These are phyloP conservation scores for Parnassius orleans DNA, from an alignment of 2,888 invertebrate genomes.

Conservation along the genomic window DNA sequence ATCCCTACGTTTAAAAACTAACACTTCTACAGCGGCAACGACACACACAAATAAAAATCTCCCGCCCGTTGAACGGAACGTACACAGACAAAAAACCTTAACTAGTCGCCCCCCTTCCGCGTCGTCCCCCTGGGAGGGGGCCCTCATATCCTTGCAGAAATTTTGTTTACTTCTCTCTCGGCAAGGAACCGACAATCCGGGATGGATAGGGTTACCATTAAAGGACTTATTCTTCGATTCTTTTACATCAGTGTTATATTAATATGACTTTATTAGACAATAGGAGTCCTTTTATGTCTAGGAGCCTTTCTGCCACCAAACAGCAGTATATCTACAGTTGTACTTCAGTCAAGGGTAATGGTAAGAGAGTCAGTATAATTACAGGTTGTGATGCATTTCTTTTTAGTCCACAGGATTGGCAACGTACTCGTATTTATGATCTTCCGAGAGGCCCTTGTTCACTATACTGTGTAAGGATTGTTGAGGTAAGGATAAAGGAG, in stretches of 20 bases:
- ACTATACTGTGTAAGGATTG: too few species aligned
- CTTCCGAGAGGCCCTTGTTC: too few species aligned
- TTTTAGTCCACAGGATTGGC: too few species aligned
- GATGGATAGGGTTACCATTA: conserved; percentile 35
- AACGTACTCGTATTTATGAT: too few species aligned
- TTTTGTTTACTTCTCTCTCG: conserved; percentile 78
- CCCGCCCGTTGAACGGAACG: conserved; percentile 38
- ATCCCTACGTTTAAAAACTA: conserved; percentile 29
- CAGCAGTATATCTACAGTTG: too few species aligned
- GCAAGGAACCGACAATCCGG: conserved; percentile 66
- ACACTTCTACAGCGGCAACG: conserved; percentile 25
- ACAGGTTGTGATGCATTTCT: too few species aligned
- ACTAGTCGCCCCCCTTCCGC: conserved; percentile 48
- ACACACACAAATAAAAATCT: conserved; percentile 65
- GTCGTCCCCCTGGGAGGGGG: conserved; percentile 37
- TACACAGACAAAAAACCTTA: conserved; percentile 73
- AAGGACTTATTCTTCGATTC: neutral
- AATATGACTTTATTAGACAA: too few species aligned
- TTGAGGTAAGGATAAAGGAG: too few species aligned
- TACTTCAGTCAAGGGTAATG: too few species aligned
- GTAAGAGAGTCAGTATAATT: too few species aligned
- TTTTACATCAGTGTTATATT: conserved; percentile 1
- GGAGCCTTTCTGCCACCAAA: too few species aligned
- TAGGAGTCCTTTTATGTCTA: too few species aligned
- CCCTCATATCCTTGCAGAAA: conserved; percentile 78